Percentiles rank a stretch among this genome's conserved stretches.
These are phyloP conservation scores for Tauraco hartlaubi DNA, from an alignment of 2,797 vertebrate species.

Conservation along the genomic window DNA sequence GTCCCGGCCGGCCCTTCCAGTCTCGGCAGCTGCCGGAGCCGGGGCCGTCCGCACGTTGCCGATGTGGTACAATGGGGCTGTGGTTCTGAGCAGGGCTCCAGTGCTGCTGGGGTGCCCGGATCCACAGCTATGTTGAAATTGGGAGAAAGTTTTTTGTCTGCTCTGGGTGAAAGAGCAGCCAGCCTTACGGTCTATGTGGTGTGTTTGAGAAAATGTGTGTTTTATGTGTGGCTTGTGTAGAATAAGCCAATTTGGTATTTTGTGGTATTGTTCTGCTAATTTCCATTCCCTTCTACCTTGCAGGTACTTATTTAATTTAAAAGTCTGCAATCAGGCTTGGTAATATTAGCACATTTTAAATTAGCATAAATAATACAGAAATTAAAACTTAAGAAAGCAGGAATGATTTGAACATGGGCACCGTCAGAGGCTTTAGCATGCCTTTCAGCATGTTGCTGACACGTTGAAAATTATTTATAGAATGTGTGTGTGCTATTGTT, in stretches of 20 bases:
- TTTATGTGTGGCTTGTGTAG: neutral
- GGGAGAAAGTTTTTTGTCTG: rapidly evolving
- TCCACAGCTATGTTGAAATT: neutral
- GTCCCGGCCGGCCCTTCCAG: no score
- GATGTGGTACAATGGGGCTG: rapidly evolving
- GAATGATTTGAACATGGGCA: neutral
- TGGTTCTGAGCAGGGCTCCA: rapidly evolving
- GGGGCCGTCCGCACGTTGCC: rapidly evolving
- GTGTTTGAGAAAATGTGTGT: neutral
- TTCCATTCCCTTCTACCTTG: neutral
- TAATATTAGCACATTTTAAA: neutral
- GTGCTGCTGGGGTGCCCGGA: no score
- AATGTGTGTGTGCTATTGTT: neutral
- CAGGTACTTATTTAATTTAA: neutral
- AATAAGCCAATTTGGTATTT: neutral
- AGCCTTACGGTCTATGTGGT: neutral
- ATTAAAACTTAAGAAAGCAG: neutral
- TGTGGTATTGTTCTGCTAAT: neutral
- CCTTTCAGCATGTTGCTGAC: neutral
- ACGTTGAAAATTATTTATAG: neutral
- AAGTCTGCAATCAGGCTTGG: neutral
- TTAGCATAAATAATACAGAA: neutral
- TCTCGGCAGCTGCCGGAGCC: rapidly evolving
- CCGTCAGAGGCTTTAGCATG: neutral
- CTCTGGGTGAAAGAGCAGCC: neutral